Evolutionary conservation across 2,113 vertebrate genomes (phyloP).

Genomic region (Siniperca chuatsi): DNA sequence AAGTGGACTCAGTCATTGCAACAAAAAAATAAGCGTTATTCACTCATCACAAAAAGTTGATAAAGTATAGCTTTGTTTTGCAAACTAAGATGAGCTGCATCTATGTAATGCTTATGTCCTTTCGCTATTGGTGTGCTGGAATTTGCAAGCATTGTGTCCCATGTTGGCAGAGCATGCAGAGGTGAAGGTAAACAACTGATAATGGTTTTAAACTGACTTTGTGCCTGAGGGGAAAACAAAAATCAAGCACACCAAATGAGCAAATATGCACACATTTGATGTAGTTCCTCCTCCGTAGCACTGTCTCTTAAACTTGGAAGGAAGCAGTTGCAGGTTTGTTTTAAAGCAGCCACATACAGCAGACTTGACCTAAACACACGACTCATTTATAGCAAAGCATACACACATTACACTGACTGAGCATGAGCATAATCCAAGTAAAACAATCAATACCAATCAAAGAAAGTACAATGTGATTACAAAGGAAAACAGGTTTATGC

Average conservation of each 20-base stretch:
- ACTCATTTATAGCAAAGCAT: slow-evolving; percentile 59
- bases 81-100: slow-evolving; percentile 33
- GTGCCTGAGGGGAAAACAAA: background rate
- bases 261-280: slow-evolving; percentile 21
- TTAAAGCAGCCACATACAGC: slow-evolving; percentile 54
- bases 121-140: slow-evolving; percentile 5
- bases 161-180: slow-evolving; percentile 60
- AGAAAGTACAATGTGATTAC: slow-evolving; percentile 41
- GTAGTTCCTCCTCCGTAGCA: slow-evolving; percentile 19
- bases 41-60: slow-evolving; percentile 19
- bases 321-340: slow-evolving; percentile 37
- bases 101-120: background rate
- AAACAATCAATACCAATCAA: slow-evolving; percentile 27
- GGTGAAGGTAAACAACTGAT: slow-evolving; percentile 34
- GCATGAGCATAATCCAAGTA: slow-evolving; percentile 36
- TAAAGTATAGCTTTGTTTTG: slow-evolving; percentile 42
- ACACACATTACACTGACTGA: slow-evolving; percentile 47
- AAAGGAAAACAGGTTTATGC: slow-evolving; percentile 29
- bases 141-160: slow-evolving; percentile 9
- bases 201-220: background rate
- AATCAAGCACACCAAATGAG: slow-evolving; percentile 30
- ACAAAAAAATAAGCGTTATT: background rate
- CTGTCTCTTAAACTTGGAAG: background rate
- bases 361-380: slow-evolving; percentile 56
- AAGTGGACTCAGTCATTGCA: slow-evolving; percentile 18